phyloP scores from a whole-genome alignment of 2,888 invertebrate species.

The Drosophila setosimentum region DNA sequence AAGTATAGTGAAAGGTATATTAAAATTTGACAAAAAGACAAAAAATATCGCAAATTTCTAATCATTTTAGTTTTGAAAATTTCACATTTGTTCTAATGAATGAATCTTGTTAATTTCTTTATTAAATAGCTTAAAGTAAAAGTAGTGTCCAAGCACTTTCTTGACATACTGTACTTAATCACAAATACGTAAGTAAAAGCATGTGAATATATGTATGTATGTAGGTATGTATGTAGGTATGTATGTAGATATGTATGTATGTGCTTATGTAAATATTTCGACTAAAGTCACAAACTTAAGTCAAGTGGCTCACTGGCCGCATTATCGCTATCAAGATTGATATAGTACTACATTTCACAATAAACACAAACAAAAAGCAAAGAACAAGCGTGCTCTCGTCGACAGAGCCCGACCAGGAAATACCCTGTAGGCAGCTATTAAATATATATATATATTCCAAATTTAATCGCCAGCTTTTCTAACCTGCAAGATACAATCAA shows the following conservation, averaged over 20 bases:
- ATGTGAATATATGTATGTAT: too few species aligned
- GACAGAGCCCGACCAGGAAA: background rate
- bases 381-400: background rate
- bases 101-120: too few species aligned
- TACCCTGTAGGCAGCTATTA: background rate
- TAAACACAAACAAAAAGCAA: constrained; percentile 9
- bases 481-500: background rate
- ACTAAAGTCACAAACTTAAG: constrained; percentile 29
- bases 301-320: constrained; percentile 40
- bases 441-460: too few species aligned
- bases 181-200: background rate
- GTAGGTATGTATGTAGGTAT: background rate
- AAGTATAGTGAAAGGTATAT: too few species aligned
- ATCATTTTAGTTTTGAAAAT: too few species aligned
- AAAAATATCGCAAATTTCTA: too few species aligned
- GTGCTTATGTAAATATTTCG: constrained; percentile 21
- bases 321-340: constrained; percentile 61
- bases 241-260: background rate
- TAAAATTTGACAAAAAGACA: too few species aligned
- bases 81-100: too few species aligned
- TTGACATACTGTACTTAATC: background rate
- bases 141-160: too few species aligned
- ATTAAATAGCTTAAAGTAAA: too few species aligned
- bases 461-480: background rate
- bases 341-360: constrained; percentile 47